Percentiles rank a stretch among this genome's conserved stretches.
phyloP scores from a whole-genome alignment of 2,888 invertebrate genomes.

The Caenorhabditis japonica region DNA sequence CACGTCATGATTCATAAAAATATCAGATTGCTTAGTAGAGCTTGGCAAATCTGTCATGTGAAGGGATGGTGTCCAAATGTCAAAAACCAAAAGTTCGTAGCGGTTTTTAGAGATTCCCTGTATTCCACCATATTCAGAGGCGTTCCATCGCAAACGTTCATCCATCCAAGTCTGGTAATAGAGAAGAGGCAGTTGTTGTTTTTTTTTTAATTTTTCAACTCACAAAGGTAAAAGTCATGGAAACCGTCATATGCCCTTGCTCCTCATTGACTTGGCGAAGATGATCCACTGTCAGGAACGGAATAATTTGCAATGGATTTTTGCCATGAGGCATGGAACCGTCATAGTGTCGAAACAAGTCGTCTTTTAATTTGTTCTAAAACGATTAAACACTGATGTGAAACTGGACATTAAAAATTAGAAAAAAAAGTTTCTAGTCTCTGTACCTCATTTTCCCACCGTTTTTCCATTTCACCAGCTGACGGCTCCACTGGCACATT shows the following conservation, averaged over 20 bases:
- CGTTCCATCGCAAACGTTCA: slow-evolving; percentile 19
- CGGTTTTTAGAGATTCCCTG: neutral
- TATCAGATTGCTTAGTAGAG: neutral
- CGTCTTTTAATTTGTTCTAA: neutral
- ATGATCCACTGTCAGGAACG: slow-evolving; percentile 6
- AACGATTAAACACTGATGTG: neutral
- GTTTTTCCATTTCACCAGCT: slow-evolving; percentile 1
- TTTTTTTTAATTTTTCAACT: too few species aligned
- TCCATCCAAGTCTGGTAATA: slow-evolving; percentile 20
- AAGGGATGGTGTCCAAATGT: slow-evolving; percentile 7
- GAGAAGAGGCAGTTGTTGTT: too few species aligned
- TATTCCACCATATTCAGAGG: neutral
- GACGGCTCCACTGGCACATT: neutral
- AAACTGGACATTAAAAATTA: too few species aligned
- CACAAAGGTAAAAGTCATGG: slow-evolving; percentile 1
- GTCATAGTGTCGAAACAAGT: slow-evolving; percentile 11
- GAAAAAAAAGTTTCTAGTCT: neutral
- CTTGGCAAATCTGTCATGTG: slow-evolving; percentile 24
- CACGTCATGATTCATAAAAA: slow-evolving; percentile 5
- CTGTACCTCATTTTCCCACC: neutral
- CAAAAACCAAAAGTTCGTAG: neutral
- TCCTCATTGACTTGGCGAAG: slow-evolving; percentile 2
- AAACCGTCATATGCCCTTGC: neutral
- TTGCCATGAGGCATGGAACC: neutral
- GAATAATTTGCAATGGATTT: neutral